These are phyloP conservation scores for Zaprionus ornatus DNA, from an alignment of 1,140 invertebrate genomes.

Conservation along the genomic window DNA sequence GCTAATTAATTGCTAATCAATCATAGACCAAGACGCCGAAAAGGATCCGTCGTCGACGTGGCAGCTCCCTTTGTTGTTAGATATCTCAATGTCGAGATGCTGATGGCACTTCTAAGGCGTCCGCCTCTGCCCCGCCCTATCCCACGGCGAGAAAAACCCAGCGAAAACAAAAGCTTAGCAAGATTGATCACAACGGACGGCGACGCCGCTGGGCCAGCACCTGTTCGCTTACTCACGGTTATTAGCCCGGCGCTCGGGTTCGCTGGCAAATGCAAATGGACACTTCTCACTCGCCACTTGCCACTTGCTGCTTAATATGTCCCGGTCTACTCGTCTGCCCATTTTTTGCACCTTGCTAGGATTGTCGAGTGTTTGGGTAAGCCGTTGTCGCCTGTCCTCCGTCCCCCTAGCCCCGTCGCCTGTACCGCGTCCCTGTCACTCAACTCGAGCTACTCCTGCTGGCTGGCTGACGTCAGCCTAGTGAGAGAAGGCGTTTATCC, in stretches of 20 bases:
- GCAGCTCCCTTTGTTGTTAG: constrained; percentile 50
- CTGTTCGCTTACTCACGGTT: constrained; percentile 80
- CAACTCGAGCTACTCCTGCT: constrained; percentile 23
- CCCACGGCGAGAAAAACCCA: constrained; percentile 53
- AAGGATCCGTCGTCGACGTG: constrained; percentile 44
- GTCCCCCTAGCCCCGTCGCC: background rate
- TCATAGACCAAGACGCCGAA: constrained; percentile 66
- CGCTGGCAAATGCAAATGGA: constrained; percentile 61
- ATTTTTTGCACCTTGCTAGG: constrained; percentile 75
- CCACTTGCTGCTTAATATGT: background rate
- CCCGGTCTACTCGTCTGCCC: background rate
- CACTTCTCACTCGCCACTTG: constrained; percentile 1
- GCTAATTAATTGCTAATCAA: constrained; percentile 83
- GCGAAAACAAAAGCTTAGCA: constrained; percentile 81
- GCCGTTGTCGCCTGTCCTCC: constrained; percentile 32
- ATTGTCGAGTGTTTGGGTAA: constrained; percentile 59
- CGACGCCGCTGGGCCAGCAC: constrained; percentile 50
- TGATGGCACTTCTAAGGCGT: constrained; percentile 67
- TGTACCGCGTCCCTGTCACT: constrained; percentile 45
- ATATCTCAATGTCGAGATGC: constrained; percentile 63
- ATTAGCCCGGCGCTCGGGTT: constrained; percentile 57
- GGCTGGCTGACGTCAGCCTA: constrained; percentile 68
- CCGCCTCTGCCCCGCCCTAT: constrained; percentile 44
- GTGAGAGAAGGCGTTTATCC: constrained; percentile 37
- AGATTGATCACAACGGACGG: constrained; percentile 71